Percentiles rank a stretch among this genome's conserved stretches.
Evolutionary conservation across 2,113 vertebrate species (phyloP).

Genomic region (Echinops telfairi): DNA sequence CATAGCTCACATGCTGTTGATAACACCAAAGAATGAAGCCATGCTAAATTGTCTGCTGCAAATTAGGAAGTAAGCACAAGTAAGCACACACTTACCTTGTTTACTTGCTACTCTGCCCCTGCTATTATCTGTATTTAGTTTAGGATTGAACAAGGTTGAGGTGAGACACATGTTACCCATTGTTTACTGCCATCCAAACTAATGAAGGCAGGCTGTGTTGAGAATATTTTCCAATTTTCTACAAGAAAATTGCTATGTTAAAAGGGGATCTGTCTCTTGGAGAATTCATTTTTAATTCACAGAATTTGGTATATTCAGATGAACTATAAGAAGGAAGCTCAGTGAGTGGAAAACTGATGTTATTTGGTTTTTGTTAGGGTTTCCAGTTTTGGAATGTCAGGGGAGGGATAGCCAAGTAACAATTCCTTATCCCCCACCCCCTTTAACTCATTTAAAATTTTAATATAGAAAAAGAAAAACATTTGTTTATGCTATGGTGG

Average conservation of each 20-base stretch:
- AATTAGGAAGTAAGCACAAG: no score
- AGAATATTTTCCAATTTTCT: not conserved
- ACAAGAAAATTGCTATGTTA: not conserved
- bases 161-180: not conserved
- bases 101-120: no score
- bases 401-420: not conserved
- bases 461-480: not conserved
- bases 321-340: not conserved
- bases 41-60: no score
- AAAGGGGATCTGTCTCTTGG: not conserved
- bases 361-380: not conserved
- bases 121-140: not conserved
- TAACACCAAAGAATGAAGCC: no score
- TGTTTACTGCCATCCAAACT: not conserved
- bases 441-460: not conserved
- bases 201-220: not conserved
- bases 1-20: no score
- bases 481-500: not conserved
- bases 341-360: not conserved
- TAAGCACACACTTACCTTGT: no score
- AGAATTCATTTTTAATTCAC: not conserved
- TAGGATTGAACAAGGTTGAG: not conserved
- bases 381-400: not conserved
- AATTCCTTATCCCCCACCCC: not conserved
- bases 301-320: not conserved